Evolutionary conservation across 2,113 vertebrate genomes (phyloP).

Genomic region (Boulengeromyrus knoepffleri): DNA sequence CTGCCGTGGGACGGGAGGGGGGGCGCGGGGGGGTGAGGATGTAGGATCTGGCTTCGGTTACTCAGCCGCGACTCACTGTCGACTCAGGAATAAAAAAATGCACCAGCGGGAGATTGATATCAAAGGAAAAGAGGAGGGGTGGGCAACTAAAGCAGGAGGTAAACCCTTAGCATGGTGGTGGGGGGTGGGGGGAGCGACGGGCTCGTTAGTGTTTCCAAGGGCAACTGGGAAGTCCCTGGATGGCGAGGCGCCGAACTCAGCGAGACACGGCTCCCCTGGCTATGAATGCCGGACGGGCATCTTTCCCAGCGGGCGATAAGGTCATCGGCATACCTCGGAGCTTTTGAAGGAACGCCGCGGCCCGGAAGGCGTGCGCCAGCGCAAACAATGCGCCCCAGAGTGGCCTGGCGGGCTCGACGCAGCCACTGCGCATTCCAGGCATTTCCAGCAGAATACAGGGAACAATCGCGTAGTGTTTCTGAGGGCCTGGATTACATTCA

Average conservation of each 20-base stretch:
- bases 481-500: constrained; percentile 5
- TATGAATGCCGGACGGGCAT: background rate
- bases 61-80: background rate
- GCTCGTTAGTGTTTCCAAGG: background rate
- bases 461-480: constrained; percentile 13
- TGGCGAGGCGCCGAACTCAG: no score
- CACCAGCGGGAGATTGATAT: background rate
- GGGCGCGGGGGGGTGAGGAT: background rate
- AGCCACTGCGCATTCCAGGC: constrained; percentile 3
- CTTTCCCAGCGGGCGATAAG: background rate
- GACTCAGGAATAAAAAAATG: background rate
- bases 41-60: background rate
- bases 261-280: background rate
- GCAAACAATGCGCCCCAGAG: background rate
- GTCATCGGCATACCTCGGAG: background rate
- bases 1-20: background rate
- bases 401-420: background rate
- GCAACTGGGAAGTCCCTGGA: background rate
- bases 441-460: constrained; percentile 10
- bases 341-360: background rate
- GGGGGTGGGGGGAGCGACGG: background rate
- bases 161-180: background rate
- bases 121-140: background rate
- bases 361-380: background rate
- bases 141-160: background rate